Evolutionary conservation across 2,888 invertebrate genomes (phyloP).

Genomic region (Eristalis pertinax): DNA sequence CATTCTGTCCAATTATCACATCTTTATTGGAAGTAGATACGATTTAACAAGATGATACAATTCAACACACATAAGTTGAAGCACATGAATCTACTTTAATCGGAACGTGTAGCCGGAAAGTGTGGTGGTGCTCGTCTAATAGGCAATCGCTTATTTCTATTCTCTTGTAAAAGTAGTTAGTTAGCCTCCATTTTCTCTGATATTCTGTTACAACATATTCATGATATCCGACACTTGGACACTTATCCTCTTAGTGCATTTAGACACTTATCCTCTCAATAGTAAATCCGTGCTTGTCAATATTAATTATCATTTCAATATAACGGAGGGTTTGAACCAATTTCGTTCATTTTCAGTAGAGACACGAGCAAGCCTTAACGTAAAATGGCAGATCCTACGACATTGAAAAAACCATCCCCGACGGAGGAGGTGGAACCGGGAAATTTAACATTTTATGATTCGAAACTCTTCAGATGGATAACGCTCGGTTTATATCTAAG

Average conservation of each 20-base stretch:
- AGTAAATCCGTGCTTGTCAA: conserved; percentile 18
- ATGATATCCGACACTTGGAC: background rate
- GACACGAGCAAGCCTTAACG: background rate
- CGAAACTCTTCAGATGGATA: conserved; percentile 77
- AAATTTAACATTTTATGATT: conserved; percentile 76
- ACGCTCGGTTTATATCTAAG: conserved; percentile 78
- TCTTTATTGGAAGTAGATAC: no score
- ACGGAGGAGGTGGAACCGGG: conserved; percentile 43
- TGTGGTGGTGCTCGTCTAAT: no score
- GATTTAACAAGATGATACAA: no score
- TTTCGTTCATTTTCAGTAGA: background rate
- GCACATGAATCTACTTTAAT: no score
- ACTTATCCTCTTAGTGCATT: background rate
- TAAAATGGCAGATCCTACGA: conserved; percentile 30
- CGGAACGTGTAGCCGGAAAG: no score
- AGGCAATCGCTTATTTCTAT: no score
- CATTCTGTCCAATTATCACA: no score
- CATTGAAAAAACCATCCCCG: background rate
- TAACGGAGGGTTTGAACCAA: conserved; percentile 15
- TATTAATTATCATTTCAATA: conserved; percentile 47
- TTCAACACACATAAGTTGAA: no score
- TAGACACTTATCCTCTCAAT: background rate
- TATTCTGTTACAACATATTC: background rate
- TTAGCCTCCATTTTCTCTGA: background rate
- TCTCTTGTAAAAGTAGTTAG: no score